A percentile compares a stretch with the other conserved stretches of the same genome.
Conservation (phyloP, 2,888 invertebrate species). For the Conomelus anceps region DNA sequence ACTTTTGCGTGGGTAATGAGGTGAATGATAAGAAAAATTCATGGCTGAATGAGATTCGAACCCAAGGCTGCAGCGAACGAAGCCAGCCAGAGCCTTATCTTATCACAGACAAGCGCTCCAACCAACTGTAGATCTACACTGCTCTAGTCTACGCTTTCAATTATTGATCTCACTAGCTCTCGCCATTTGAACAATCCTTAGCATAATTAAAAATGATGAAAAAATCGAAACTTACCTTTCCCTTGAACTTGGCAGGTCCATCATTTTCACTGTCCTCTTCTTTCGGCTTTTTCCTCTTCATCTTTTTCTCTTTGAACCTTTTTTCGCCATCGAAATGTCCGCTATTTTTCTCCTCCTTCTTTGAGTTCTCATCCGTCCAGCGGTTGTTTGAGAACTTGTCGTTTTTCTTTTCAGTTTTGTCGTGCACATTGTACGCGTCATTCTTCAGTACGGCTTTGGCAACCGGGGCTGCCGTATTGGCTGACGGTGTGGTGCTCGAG, state of each 20-base stretch:
- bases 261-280: constrained; percentile 49
- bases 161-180: not conserved
- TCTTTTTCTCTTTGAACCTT: constrained; percentile 35
- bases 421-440: not conserved
- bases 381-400: not conserved
- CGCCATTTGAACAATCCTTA: no score
- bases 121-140: not conserved
- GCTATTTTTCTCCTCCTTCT: not conserved
- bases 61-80: no score
- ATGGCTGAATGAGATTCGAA: no score
- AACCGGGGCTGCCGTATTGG: not conserved
- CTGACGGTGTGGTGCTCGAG: not conserved
- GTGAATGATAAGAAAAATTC: no score
- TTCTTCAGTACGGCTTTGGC: not conserved
- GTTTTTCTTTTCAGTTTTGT: not conserved
- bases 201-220: not conserved
- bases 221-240: constrained; percentile 33
- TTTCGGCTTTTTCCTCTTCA: constrained; percentile 50
- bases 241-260: constrained; percentile 39
- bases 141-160: not conserved
- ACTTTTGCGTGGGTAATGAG: no score
- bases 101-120: no score
- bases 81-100: no score
- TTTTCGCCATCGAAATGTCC: constrained; percentile 35
- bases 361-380: not conserved